These are phyloP conservation scores for Synergus umbraculus DNA, from an alignment of 2,888 invertebrate species.

Conservation along the genomic window DNA sequence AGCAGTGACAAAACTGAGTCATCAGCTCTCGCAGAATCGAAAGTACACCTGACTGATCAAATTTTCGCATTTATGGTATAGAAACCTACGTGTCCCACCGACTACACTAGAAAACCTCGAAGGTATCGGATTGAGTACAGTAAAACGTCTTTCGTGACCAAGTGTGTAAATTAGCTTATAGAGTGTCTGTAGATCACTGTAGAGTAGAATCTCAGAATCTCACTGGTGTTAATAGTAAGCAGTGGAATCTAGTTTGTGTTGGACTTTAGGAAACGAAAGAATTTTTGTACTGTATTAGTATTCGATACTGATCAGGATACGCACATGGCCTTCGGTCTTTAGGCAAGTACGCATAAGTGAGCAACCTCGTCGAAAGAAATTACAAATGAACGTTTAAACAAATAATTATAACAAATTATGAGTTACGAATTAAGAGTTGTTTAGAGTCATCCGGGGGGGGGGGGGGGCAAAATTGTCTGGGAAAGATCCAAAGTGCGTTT, in stretches of 20 bases:
- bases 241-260: not conserved
- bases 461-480: not conserved
- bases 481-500: not conserved
- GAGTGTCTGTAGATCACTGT: not conserved
- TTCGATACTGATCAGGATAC: not conserved
- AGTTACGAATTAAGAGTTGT: not conserved
- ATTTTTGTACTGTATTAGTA: not conserved
- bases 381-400: not conserved
- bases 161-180: not conserved
- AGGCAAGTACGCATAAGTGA: constrained; percentile 13
- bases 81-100: not conserved
- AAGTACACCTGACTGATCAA: constrained; percentile 54
- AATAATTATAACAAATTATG: not conserved
- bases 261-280: not conserved
- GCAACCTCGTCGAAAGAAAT: not conserved
- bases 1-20: constrained; percentile 60
- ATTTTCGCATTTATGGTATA: not conserved
- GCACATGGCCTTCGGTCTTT: not conserved
- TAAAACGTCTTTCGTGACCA: not conserved
- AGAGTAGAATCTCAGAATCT: not conserved
- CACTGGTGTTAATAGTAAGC: not conserved
- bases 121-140: not conserved
- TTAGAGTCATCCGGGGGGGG: not conserved
- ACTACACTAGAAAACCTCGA: not conserved
- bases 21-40: constrained; percentile 55